Evolutionary conservation across 2,797 vertebrate genomes (phyloP), one percentile per base, ranked within the genome.

Genomic region (Acanthiza pusilla): DNA sequence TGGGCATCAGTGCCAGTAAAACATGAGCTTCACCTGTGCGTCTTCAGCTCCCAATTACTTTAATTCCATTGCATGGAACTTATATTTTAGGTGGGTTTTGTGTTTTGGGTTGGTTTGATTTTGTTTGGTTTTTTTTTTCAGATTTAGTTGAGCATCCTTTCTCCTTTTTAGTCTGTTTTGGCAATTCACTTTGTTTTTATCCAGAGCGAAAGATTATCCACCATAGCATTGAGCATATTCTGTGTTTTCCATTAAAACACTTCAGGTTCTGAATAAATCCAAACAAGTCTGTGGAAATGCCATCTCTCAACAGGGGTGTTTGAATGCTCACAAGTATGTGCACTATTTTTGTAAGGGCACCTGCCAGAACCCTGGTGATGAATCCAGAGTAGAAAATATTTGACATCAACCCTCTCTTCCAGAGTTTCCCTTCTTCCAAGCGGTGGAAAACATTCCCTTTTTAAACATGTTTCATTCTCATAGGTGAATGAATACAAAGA

Each of bases 311-410:
- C 2, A 2, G 70, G 83, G 67, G 51, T 63, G 79, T 70, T 63
- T 86, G 61, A 90, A 72, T 34, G 55, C 72, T 91, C 88, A 70
- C 58, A 91, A 96, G 34, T 65, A 89, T 53, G 82, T 45, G 51
- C 23, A 13, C 43, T 94, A 55, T 91, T 95, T 93, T 90, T 51
- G 55, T 84, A 93, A 93, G 54, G 25, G 40, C 55, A 96, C 83
- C 90, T 84, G 91, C 94, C 95, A 96, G 90, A 94, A 94, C 43
- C 88, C 90, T 93, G 93, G 85, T 93, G 93, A 66, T 68, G 51
- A 88, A 94, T 42, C 66, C 70, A 86, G 77, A 92, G 86, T 10
- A 87, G 67, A 95, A 90, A 84, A 82, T 57, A 91, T 36, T 86
- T 95, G 55, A 88, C 55, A 79, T 76, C 55, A 85, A 45, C 16